Conservation (phyloP, 1,140 invertebrate species). For the Caerostris darwini region DNA sequence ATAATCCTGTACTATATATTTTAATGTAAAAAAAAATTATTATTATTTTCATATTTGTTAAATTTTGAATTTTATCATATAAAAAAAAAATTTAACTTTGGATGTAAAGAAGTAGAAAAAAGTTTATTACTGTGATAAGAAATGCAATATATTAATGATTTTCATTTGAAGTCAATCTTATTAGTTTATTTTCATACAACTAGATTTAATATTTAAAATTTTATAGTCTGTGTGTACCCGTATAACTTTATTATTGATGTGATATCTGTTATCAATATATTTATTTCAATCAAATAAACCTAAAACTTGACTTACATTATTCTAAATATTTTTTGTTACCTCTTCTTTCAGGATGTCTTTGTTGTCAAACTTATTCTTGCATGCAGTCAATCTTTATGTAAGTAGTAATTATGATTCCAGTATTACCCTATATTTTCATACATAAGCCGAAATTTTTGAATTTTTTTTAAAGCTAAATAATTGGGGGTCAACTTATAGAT, state of each 20-base stretch:
- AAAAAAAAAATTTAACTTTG: no score
- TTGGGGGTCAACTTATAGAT: no score
- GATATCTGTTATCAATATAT: background rate
- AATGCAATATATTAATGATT: background rate
- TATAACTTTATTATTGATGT: background rate
- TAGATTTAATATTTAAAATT: background rate
- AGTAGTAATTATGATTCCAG: background rate
- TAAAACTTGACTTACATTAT: background rate
- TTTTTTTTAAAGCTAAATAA: no score
- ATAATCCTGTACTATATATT: no score
- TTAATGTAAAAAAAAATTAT: no score
- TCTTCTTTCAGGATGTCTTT: conserved; percentile 62
- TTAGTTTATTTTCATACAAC: background rate
- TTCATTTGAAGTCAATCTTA: background rate
- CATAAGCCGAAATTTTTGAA: no score
- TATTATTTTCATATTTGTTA: no score
- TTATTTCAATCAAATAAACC: background rate
- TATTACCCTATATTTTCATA: no score
- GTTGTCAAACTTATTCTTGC: conserved; percentile 60
- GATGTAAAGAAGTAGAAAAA: no score
- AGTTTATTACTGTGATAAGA: no score
- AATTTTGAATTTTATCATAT: no score
- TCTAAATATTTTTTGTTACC: background rate
- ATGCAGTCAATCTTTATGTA: conserved; percentile 74
- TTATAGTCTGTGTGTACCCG: background rate